phyloP scores from a whole-genome alignment of 2,113 vertebrate species.

The Onychostoma macrolepis region DNA sequence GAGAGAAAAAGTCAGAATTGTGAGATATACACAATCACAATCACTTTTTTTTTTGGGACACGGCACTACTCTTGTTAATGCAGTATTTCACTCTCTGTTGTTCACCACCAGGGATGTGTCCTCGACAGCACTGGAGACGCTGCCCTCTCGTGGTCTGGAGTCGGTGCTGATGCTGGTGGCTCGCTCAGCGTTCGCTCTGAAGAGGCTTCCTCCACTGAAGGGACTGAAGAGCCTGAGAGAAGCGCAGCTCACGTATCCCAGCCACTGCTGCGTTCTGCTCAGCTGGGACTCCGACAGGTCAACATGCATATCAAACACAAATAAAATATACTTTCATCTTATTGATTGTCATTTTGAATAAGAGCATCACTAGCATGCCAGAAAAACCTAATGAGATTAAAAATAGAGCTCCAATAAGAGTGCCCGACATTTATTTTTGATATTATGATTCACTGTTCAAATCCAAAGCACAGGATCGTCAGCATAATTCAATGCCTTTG shows the following conservation, averaged over 20 bases:
- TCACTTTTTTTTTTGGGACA: too few relatives aligned
- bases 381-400: neutral
- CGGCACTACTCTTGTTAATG: neutral
- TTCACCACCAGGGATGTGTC: conserved; percentile 81
- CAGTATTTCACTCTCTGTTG: neutral
- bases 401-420: neutral
- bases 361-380: neutral
- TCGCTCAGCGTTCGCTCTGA: conserved; percentile 78
- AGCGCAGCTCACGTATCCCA: conserved; percentile 85
- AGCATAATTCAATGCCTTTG: neutral
- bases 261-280: conserved; percentile 86
- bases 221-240: conserved; percentile 80
- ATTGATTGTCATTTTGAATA: neutral
- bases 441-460: neutral
- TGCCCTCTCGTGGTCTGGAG: conserved; percentile 81
- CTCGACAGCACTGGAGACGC: conserved; percentile 77
- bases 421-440: neutral
- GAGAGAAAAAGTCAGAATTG: too few relatives aligned
- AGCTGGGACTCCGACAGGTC: conserved; percentile 79
- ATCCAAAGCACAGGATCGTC: neutral
- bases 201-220: conserved; percentile 81
- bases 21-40: too few relatives aligned
- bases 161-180: conserved; percentile 82
- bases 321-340: neutral
- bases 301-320: neutral